Conservation (phyloP, 1,140 invertebrate species). For the Drosophila repletoides region DNA sequence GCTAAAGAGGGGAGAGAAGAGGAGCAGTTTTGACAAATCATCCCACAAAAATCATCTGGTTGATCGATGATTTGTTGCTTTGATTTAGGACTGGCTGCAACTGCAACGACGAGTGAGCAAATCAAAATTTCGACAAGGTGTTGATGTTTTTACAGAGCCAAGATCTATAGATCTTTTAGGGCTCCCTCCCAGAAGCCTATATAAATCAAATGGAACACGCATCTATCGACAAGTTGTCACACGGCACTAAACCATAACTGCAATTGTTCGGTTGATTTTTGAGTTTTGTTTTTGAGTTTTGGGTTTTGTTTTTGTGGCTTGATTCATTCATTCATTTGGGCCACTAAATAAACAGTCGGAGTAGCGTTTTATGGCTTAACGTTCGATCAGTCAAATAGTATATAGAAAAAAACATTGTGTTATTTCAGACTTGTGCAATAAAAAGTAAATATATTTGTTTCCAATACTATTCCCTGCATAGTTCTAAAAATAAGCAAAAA, state of each 20-base stretch:
- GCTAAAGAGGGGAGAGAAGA: slow-evolving; percentile 32
- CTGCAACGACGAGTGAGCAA: slow-evolving; percentile 47
- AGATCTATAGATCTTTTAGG: not conserved
- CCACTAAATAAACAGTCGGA: slow-evolving; percentile 62
- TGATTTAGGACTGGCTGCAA: slow-evolving; percentile 57
- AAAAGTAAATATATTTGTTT: slow-evolving; percentile 72
- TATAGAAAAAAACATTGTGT: slow-evolving; percentile 56
- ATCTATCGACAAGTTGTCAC: slow-evolving; percentile 61
- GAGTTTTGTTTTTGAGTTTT: not conserved
- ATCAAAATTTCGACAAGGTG: slow-evolving; percentile 75
- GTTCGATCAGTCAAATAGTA: slow-evolving; percentile 64
- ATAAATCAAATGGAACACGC: slow-evolving; percentile 56
- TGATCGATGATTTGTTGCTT: slow-evolving; percentile 77
- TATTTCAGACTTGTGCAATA: slow-evolving; percentile 67
- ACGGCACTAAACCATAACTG: slow-evolving; percentile 74
- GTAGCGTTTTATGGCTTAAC: slow-evolving; percentile 72
- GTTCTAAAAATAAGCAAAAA: slow-evolving; percentile 75
- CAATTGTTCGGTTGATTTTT: slow-evolving; percentile 12
- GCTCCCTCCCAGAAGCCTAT: not conserved
- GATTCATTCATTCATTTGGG: slow-evolving; percentile 65
- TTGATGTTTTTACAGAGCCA: slow-evolving; percentile 32
- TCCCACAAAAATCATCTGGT: slow-evolving; percentile 21
- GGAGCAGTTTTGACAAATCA: slow-evolving; percentile 60
- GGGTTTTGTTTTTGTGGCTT: too few relatives aligned
- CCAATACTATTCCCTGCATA: slow-evolving; percentile 76